Base-by-base conservation (phyloP, 1,140 invertebrate genomes). In the Trissolcus basalis region DNA sequence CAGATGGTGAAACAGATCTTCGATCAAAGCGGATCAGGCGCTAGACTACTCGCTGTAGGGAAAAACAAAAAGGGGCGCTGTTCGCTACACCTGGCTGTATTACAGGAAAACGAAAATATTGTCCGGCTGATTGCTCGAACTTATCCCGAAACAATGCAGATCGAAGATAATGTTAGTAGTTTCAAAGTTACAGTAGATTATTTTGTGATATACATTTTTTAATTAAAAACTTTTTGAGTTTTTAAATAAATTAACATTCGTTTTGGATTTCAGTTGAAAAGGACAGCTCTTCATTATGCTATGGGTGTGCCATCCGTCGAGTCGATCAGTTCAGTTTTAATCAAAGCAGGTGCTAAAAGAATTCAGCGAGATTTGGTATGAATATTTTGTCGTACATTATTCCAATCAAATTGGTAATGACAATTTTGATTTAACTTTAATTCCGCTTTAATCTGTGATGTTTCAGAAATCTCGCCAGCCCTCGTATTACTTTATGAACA, bases 401-500 rank as follows among this genome's bases (percentile, higher is more conserved):
- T n/a, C n/a, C n/a, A n/a, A n/a, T n/a, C n/a, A 27, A 27, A 6
- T 6, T 27, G 19, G 19, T 27, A 27, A 27, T 27, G 19, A 39
- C 3, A 39, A 39, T n/a, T 3, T 39, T n/a, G 9, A 35, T 35
- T 35, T 35, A 35, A 11, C n/a, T 39, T 1, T 39, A 39, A 39
- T 39, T 1, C 3, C 9, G 19, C 6, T 27, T 27, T 8, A 39
- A 4, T 39, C 3, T 39, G 3, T 39, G 36, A 4, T 39, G 36
- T 35, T 72, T 86, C 81, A 92, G 83, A 95, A 94, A 90, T 95
- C 94, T 56, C 91, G 95, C 49, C 94, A 96, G 81, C 94, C 95
- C 0, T 94, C 93, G n/a, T 96, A 96, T 85, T 97, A 96, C 84
- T 97, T 95, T 81, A 95, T 96, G 91, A 96, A 96, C 81, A 95